Evolutionary conservation across 1,140 invertebrate species (phyloP).

Genomic region (Melitaea cinxia): DNA sequence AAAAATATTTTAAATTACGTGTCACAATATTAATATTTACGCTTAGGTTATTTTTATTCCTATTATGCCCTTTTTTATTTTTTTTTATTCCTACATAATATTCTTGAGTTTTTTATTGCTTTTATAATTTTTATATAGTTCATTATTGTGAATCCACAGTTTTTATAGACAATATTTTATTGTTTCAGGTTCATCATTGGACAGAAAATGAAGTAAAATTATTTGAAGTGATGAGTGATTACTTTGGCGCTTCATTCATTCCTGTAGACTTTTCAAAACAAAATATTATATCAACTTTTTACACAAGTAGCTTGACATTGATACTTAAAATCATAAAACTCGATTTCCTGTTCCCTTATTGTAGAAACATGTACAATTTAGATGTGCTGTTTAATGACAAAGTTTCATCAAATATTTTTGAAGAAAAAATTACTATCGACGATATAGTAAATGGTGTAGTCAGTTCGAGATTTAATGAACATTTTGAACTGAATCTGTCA

Average conservation of each 20-base stretch:
- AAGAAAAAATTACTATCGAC: constrained; percentile 49
- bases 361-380: constrained; percentile 59
- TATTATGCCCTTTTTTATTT: too few species aligned
- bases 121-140: too few species aligned
- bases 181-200: constrained; percentile 67
- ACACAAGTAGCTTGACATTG: constrained; percentile 59
- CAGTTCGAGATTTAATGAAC: constrained; percentile 56
- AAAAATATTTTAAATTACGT: too few species aligned
- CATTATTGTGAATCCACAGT: too few species aligned
- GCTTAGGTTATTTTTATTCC: too few species aligned
- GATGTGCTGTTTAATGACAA: constrained; percentile 69
- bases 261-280: constrained; percentile 53
- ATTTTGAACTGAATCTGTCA: constrained; percentile 62
- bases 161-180: too few species aligned
- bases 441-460: constrained; percentile 57
- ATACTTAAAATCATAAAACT: constrained; percentile 59
- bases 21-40: too few species aligned
- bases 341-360: constrained; percentile 66
- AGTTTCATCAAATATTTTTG: constrained; percentile 59
- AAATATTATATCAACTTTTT: constrained; percentile 53
- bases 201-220: constrained; percentile 43
- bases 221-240: constrained; percentile 54
- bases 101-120: too few species aligned
- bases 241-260: constrained; percentile 52
- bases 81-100: too few species aligned